Evolutionary conservation across 1,140 invertebrate species (phyloP), one percentile per base, ranked within the genome.

Genomic region (Xylocopa sonorina): DNA sequence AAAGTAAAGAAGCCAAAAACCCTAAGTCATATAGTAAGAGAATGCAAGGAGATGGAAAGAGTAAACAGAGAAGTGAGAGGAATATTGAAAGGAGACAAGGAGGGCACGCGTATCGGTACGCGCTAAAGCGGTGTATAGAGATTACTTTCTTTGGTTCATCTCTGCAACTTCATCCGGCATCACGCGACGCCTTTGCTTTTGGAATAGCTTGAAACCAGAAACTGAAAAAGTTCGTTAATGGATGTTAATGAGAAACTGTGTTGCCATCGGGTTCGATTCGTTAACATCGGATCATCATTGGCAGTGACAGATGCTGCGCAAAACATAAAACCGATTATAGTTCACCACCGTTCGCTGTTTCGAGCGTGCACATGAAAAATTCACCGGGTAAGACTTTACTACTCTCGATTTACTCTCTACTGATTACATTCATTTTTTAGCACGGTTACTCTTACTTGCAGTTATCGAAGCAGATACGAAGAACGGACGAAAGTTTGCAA

Each of bases 161-260:
- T 43, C 69, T 46, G 34, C 46, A 76, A 78, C 57, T 48, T 80
- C 43, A 9, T 0, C 46, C 24, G n/a, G n/a, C 16, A 38, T 50
- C 55, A n/a, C 38, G n/a, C 1, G 27, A 38, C 27, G 34, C 63
- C 50, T 74, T 57, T 50, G 43, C 72, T 84, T 81, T 81, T 78
- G 72, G 55, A 81, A 81, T 53, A 55, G 82, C 72, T 84, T 78
- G 24, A 76, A 80, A 84, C 67, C 71, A 38, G 72, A 50, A 60
- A 77, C 62, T 84, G 73, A 78, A 84, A 85, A 85, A 84, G 78
- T 84, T 83, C 57, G 66, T 68, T 85, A 81, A 85, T 78, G 78
- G 82, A 43, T 78, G 73, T n/a, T n/a, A n/a, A n/a, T n/a, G 68
- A 67, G 67, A 84, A 81, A 69, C n/a, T 34, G 32, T 67, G 32